These are phyloP conservation scores for Actinia tenebrosa DNA, from an alignment of 64 coral and sea anemone genomes.

Conservation along the genomic window DNA sequence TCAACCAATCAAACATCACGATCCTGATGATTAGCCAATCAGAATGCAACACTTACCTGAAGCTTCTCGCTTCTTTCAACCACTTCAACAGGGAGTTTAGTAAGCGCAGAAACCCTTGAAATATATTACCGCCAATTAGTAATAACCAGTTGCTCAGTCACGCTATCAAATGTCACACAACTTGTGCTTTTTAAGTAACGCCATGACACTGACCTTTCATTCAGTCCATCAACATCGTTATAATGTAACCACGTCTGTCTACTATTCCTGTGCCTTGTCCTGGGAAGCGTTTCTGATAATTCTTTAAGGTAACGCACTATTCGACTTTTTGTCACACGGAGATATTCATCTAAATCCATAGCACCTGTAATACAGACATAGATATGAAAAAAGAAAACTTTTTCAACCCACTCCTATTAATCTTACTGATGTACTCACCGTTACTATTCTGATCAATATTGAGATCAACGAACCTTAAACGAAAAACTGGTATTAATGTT, in stretches of 20 bases:
- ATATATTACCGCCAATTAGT: background rate
- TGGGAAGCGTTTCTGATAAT: conserved; percentile 43
- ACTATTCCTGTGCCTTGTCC: conserved; percentile 66
- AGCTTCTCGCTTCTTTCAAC: conserved; percentile 70
- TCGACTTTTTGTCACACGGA: conserved; percentile 47
- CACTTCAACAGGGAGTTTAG: conserved; percentile 67
- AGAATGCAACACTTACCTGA: conserved; percentile 46
- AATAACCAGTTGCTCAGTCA: too few species aligned
- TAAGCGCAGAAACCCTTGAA: conserved; percentile 62
- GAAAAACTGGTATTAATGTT: background rate
- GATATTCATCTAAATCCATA: conserved; percentile 68
- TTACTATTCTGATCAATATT: conserved; percentile 69
- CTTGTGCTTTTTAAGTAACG: background rate
- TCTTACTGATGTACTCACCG: conserved; percentile 31
- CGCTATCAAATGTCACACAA: background rate
- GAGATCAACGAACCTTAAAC: conserved; percentile 60
- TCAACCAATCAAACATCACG: background rate
- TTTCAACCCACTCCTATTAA: background rate
- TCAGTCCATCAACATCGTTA: conserved; percentile 40
- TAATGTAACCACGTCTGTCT: conserved; percentile 78
- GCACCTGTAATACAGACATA: conserved; percentile 24
- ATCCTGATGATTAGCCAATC: background rate
- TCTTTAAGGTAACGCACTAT: conserved; percentile 74
- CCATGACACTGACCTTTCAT: conserved; percentile 39
- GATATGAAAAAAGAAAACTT: background rate